Evolutionary conservation across 2,797 vertebrate species (phyloP).

Genomic region (Nannoperca obscura): DNA sequence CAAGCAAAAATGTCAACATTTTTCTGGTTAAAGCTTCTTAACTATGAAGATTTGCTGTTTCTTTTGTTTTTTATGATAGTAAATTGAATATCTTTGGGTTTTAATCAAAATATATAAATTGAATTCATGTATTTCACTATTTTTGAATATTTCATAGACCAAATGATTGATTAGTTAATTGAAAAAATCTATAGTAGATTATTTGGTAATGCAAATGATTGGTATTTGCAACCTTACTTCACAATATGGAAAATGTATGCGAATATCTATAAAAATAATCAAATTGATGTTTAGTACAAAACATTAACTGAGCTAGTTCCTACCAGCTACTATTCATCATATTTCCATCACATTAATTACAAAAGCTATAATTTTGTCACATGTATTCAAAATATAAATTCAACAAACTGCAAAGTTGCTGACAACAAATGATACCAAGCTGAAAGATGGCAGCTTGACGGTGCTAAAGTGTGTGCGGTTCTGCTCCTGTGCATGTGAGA

Average conservation of each 20-base stretch:
- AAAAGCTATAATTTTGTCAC: not conserved
- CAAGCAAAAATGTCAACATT: not conserved
- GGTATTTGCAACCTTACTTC: not conserved
- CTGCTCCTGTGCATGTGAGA: not conserved
- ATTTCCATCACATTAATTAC: slow-evolving; percentile 4
- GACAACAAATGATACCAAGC: not conserved
- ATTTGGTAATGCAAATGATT: not conserved
- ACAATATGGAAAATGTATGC: not conserved
- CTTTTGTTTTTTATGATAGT: not conserved
- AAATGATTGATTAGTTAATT: not conserved
- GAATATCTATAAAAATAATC: not conserved
- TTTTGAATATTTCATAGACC: not conserved
- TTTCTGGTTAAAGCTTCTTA: not conserved
- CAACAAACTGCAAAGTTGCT: not conserved
- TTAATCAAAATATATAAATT: not conserved
- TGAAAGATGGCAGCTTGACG: not conserved
- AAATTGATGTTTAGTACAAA: not conserved
- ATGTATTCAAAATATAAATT: not conserved
- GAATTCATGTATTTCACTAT: not conserved
- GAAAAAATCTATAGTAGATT: not conserved
- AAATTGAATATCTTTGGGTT: not conserved
- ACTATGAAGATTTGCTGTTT: not conserved
- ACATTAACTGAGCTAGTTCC: not conserved
- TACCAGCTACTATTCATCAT: not conserved
- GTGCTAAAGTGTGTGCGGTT: not conserved